Percentiles rank a stretch among this genome's conserved stretches.
These are phyloP conservation scores for Nyctalus aviator DNA, from an alignment of 2,797 vertebrate genomes.

Conservation along the genomic window DNA sequence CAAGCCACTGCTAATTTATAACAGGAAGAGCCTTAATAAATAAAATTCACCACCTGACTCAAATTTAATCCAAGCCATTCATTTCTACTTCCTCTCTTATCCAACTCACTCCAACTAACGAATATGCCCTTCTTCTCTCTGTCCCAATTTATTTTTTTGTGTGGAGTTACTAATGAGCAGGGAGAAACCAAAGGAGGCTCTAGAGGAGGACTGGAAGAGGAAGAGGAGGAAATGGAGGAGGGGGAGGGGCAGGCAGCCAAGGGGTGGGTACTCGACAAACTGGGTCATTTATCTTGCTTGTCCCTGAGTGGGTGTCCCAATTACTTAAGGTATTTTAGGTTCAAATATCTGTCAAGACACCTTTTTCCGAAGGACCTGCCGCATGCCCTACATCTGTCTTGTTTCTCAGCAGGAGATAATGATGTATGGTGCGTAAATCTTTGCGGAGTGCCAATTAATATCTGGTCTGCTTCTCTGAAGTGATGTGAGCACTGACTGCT, in stretches of 20 bases:
- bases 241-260: conserved; percentile 7
- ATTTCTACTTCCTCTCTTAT: conserved; percentile 25
- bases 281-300: conserved; percentile 71
- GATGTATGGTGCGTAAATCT: conserved; percentile 80
- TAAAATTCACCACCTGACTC: conserved; percentile 8
- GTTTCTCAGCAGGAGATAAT: conserved; percentile 79
- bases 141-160: conserved; percentile 65
- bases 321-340: conserved; percentile 82
- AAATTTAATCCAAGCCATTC: neutral
- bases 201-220: conserved; percentile 42
- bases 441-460: conserved; percentile 80
- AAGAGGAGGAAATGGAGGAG: conserved; percentile 10
- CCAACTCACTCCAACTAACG: neutral
- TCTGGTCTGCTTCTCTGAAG: conserved; percentile 71
- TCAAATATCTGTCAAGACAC: conserved; percentile 80
- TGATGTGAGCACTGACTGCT: conserved; percentile 57
- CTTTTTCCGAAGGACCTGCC: conserved; percentile 73
- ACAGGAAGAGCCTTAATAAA: conserved; percentile 1
- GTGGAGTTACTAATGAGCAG: conserved; percentile 67
- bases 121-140: conserved; percentile 32
- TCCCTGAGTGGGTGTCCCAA: conserved; percentile 79
- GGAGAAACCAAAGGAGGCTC: conserved; percentile 26
- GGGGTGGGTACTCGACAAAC: conserved; percentile 59
- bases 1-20: neutral
- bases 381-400: conserved; percentile 78